Percentiles rank a stretch among this genome's conserved stretches.
These are phyloP conservation scores for Crotalus viridis DNA, from an alignment of 2,113 vertebrate genomes.

Conservation along the genomic window DNA sequence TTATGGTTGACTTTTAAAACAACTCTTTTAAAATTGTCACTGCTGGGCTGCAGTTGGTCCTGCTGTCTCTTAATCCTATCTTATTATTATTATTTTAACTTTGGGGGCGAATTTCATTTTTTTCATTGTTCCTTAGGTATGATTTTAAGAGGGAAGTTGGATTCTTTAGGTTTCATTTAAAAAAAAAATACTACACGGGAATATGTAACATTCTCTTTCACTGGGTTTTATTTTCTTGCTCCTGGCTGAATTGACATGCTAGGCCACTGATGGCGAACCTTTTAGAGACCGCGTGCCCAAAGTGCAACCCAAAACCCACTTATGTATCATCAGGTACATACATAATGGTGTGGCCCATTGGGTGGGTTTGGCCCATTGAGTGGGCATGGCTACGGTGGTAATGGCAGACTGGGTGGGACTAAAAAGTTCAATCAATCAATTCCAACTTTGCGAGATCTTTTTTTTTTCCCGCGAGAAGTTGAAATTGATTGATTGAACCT, in stretches of 20 bases:
- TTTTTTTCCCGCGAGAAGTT: no score
- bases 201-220: background rate
- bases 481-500: no score
- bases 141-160: background rate
- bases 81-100: background rate
- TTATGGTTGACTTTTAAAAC: background rate
- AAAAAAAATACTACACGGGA: no score
- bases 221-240: background rate
- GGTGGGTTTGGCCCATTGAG: no score
- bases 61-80: background rate
- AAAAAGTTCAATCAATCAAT: no score
- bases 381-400: no score
- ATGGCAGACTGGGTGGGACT: no score
- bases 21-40: background rate
- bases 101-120: background rate
- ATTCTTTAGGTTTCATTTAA: background rate
- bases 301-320: no score
- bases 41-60: background rate
- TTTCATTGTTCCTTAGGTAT: background rate
- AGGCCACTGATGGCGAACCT: rapidly evolving
- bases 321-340: no score
- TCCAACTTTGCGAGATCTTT: no score
- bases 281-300: no score
- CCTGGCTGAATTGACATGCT: constrained; percentile 15
- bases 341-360: no score